These are phyloP conservation scores for Stegodyphus mimosarum DNA, from an alignment of 1,140 invertebrate genomes.

Conservation along the genomic window DNA sequence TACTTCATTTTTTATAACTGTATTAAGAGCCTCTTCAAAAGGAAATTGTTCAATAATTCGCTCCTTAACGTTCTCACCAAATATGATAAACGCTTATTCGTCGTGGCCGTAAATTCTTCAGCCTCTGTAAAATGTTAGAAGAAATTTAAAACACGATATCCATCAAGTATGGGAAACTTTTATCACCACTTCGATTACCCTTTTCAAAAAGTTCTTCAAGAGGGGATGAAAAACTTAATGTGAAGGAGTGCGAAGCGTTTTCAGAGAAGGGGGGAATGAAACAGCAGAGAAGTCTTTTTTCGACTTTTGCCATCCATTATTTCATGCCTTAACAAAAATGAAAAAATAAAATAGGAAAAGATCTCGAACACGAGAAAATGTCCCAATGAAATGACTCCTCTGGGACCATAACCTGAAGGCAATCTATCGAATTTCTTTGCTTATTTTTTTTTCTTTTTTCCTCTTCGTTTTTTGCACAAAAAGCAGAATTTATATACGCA, in stretches of 20 bases:
- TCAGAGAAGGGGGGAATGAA: no score
- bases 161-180: conserved; percentile 30
- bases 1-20: no score
- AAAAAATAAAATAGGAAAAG: conserved; percentile 21
- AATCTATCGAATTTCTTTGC: conserved; percentile 21
- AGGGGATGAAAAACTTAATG: conserved; percentile 30
- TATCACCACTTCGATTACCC: conserved; percentile 56
- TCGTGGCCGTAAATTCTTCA: background rate
- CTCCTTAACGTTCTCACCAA: background rate
- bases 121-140: background rate
- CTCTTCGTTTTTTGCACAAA: conserved; percentile 10
- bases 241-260: conserved; percentile 20
- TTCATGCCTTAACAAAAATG: conserved; percentile 28
- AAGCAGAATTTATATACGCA: conserved; percentile 58
- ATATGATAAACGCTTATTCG: background rate
- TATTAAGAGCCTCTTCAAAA: background rate
- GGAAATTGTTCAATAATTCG: background rate
- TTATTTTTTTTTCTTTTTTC: conserved; percentile 1
- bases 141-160: conserved; percentile 38
- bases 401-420: conserved; percentile 39
- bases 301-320: conserved; percentile 46
- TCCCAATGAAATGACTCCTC: conserved; percentile 41
- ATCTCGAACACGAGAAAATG: conserved; percentile 36
- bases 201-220: conserved; percentile 40
- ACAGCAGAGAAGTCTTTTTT: no score